phyloP scores from a whole-genome alignment of 2,113 vertebrate species.

The Tychaedon coryphoeus region DNA sequence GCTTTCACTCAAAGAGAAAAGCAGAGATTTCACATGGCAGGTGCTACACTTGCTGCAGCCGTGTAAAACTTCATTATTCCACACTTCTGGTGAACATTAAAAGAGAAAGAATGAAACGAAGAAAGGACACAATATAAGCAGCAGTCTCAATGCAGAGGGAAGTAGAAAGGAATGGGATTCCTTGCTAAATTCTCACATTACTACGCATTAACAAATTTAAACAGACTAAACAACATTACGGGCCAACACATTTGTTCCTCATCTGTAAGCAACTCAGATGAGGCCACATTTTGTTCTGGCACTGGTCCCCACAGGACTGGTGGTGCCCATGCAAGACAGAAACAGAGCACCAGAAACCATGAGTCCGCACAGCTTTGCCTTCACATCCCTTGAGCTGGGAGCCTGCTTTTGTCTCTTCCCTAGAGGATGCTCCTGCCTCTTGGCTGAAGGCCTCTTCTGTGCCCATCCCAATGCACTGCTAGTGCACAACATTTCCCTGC shows the following conservation, averaged over 20 bases:
- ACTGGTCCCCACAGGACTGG: neutral
- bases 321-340: neutral
- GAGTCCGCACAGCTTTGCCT: neutral
- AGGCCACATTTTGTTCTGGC: neutral
- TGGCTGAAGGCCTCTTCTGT: neutral
- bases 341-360: neutral
- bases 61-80: neutral
- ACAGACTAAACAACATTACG: neutral
- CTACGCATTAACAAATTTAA: neutral
- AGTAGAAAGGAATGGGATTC: neutral
- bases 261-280: neutral
- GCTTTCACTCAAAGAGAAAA: constrained; percentile 2
- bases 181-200: neutral
- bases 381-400: neutral
- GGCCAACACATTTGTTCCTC: neutral
- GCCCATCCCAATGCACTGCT: neutral
- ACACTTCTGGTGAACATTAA: neutral
- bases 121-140: neutral
- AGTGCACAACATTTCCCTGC: neutral
- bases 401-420: neutral
- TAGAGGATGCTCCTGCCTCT: neutral
- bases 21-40: neutral
- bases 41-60: neutral
- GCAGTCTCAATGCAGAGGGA: neutral
- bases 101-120: neutral